Base-by-base conservation (phyloP, 2,888 invertebrate genomes). In the Mesorhabditis belari region DNA sequence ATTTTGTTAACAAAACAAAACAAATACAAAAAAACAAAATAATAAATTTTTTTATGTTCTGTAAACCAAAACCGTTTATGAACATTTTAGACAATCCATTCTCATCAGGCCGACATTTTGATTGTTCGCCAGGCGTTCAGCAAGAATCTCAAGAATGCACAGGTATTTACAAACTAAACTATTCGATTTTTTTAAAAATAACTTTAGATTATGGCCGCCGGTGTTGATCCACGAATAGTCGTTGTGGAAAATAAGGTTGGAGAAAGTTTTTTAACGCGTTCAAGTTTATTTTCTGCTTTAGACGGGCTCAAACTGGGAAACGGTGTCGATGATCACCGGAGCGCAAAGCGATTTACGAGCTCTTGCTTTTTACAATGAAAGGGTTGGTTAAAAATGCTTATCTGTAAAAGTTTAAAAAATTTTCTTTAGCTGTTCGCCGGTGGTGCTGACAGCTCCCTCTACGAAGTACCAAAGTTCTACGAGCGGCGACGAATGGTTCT, bases 161-260 rank as follows among this genome's bases (percentile, higher is more conserved):
- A 9, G 27, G 1, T 3, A n/a, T 57, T 56, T 73, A 50, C 62
- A 77, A 66, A 58, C 59, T 6, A 56, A 77, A 2, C 49, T 57
- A 5, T 66, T 74, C 5, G 60, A 79, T 35, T 60, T 79, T 6
- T 58, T 73, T 2, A 54, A 61, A 0, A 50, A 9, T 64, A 67
- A 12, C 67, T 60, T 17, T 44, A 35, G 0, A 60, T 77, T 3
- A 65, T 67, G 54, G 75, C 72, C 2, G 64, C 77, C 3, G 78
- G 78, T 5, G 73, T 75, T 6, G 78, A 78, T 62, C 71, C 74
- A 19, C 62, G 77, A 26, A 75, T 78, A 49, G 73, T n/a, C n/a
- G 44, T 35, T 17, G 12, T 35, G 44, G 44, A 35, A n/a, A 35
- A 35, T 57, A n/a, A 12, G 57, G 50, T 25, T n/a, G n/a, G n/a